phyloP scores from a whole-genome alignment of 2,888 invertebrate genomes.

The Tanytarsus gracilentus region DNA sequence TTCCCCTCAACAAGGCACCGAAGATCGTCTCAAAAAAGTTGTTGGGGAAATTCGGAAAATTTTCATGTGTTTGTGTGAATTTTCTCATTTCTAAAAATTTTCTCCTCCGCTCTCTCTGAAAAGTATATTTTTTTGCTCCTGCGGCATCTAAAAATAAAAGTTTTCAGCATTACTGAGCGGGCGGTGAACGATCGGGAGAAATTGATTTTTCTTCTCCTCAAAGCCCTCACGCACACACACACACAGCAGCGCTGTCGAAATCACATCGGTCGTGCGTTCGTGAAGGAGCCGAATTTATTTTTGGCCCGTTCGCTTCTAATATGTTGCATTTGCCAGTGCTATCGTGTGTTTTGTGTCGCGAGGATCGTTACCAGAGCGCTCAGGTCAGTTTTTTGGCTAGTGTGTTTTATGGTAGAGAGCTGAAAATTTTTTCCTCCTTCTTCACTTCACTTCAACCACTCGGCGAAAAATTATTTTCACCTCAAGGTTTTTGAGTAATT shows the following conservation, averaged over 20 bases:
- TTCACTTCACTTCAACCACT: no score
- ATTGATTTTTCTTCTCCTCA: conserved; percentile 18
- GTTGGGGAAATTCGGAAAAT: no score
- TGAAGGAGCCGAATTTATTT: conserved; percentile 24
- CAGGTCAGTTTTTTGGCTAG: conserved; percentile 43
- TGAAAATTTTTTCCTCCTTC: neutral
- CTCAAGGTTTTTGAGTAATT: no score
- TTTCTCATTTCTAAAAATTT: no score
- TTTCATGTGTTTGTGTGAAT: no score
- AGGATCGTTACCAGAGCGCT: conserved; percentile 45
- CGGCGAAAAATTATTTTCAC: no score
- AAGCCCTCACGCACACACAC: neutral
- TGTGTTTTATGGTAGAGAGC: conserved; percentile 12
- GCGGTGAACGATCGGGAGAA: no score
- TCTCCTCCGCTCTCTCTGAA: no score
- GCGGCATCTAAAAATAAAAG: conserved; percentile 19
- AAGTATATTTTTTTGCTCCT: no score
- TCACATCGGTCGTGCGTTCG: neutral
- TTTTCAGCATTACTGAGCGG: no score
- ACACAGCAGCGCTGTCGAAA: neutral
- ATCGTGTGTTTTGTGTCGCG: conserved; percentile 46
- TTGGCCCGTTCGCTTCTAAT: conserved; percentile 19
- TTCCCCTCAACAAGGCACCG: no score
- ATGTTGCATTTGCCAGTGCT: conserved; percentile 40
- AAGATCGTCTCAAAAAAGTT: no score